Percentiles rank a stretch among this genome's conserved stretches.
These are phyloP conservation scores for Dinomys branickii DNA, from an alignment of 2,113 vertebrate species.

Conservation along the genomic window DNA sequence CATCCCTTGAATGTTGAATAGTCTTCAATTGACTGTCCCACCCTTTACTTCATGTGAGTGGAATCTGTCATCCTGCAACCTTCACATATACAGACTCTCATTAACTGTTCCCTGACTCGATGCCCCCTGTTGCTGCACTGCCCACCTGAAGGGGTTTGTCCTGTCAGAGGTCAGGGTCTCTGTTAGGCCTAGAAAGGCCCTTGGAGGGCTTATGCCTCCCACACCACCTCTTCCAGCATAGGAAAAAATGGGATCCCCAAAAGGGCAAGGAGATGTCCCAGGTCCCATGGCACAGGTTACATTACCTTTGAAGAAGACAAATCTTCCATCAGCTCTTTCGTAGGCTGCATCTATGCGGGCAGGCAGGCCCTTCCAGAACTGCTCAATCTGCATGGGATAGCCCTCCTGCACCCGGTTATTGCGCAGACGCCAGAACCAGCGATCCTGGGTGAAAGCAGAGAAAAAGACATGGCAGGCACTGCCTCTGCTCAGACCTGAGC, in stretches of 20 bases:
- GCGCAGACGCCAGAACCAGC: constrained; percentile 98
- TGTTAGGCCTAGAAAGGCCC: background rate
- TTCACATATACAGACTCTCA: background rate
- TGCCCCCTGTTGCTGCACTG: background rate
- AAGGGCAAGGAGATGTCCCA: background rate
- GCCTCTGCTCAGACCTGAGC: constrained; percentile 26
- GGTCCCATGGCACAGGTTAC: background rate
- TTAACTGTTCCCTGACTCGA: background rate
- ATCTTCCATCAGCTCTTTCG: constrained; percentile 96
- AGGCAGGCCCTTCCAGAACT: constrained; percentile 99
- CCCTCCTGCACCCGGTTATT: constrained; percentile 98
- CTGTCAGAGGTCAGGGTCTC: background rate
- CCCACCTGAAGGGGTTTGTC: background rate
- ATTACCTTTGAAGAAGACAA: constrained; percentile 99
- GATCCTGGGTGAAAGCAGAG: constrained; percentile 86
- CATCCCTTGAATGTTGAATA: background rate
- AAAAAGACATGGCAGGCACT: background rate
- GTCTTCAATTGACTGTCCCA: background rate
- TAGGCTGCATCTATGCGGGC: constrained; percentile 97
- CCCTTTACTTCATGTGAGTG: background rate
- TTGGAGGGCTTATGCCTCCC: background rate
- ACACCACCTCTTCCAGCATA: background rate
- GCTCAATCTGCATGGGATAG: constrained; percentile 98
- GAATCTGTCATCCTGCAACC: background rate
- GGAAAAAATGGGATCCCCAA: background rate